Evolutionary conservation across 2,888 invertebrate species (phyloP).

Genomic region (Oligia fasciuncula): DNA sequence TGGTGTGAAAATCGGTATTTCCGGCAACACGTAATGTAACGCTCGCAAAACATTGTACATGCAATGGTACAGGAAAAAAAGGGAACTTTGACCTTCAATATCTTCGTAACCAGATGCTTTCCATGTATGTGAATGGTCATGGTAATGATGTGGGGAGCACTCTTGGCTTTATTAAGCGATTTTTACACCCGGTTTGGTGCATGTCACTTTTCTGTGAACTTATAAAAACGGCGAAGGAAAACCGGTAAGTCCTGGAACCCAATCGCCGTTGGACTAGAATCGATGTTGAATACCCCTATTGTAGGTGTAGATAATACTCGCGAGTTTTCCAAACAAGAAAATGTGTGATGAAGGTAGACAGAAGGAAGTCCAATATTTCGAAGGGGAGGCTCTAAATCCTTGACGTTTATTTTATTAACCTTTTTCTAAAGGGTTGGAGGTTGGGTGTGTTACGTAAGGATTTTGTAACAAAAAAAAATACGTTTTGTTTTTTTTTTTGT

Average conservation of each 20-base stretch:
- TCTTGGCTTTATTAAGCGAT: neutral
- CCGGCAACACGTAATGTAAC: neutral
- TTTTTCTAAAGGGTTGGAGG: slow-evolving; percentile 22
- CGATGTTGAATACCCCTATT: slow-evolving; percentile 10
- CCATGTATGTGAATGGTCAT: too few relatives aligned
- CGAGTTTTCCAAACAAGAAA: slow-evolving; percentile 1
- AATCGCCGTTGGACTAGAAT: slow-evolving; percentile 17
- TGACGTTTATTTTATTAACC: slow-evolving; percentile 30
- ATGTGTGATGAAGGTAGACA: slow-evolving; percentile 8
- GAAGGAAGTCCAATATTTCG: slow-evolving; percentile 22
- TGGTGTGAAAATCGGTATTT: too few relatives aligned
- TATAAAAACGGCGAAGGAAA: neutral
- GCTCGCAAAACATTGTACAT: too few relatives aligned
- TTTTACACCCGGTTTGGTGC: too few relatives aligned
- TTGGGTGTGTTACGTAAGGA: slow-evolving; percentile 13
- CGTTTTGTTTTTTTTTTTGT: neutral
- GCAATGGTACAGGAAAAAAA: too few relatives aligned
- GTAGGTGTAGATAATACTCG: neutral
- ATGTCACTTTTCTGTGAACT: neutral
- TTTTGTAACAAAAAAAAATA: neutral
- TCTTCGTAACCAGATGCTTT: neutral
- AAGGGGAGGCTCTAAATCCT: slow-evolving; percentile 14
- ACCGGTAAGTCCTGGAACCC: neutral
- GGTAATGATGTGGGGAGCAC: too few relatives aligned
- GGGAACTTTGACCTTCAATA: neutral